Conservation (phyloP, 2,888 invertebrate genomes). For the Ligdia adustata region DNA sequence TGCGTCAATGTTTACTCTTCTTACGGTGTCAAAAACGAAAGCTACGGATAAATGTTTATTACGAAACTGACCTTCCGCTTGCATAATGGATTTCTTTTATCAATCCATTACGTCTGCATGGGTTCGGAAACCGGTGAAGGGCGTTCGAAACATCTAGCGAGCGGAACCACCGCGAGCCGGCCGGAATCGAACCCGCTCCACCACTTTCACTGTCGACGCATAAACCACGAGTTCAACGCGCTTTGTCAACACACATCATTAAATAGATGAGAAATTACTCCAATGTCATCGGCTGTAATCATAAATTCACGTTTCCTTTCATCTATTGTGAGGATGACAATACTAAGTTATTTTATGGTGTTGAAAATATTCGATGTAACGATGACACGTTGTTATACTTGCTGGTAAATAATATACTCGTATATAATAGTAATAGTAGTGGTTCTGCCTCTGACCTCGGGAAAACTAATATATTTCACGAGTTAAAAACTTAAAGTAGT, state of each 20-base stretch:
- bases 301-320: conserved; percentile 2
- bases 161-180: conserved; percentile 25
- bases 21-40: conserved; percentile 35
- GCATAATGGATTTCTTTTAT: conserved; percentile 39
- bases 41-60: conserved; percentile 31
- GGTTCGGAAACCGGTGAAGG: conserved; percentile 39
- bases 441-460: too few species aligned
- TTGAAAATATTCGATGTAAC: conserved; percentile 2
- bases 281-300: conserved; percentile 4
- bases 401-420: too few species aligned
- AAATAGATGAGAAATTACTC: background rate
- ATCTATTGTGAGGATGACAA: background rate
- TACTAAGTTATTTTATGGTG: conserved; percentile 1
- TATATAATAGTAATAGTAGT: too few species aligned
- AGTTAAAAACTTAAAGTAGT: too few species aligned
- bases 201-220: conserved; percentile 38
- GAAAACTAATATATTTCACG: too few species aligned
- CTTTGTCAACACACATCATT: conserved; percentile 9
- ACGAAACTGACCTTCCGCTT: conserved; percentile 40
- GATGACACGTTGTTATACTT: background rate
- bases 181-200: conserved; percentile 27
- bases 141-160: conserved; percentile 25
- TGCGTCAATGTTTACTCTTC: conserved; percentile 23
- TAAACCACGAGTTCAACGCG: conserved; percentile 30
- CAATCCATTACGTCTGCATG: conserved; percentile 33